phyloP scores from a whole-genome alignment of 2,113 vertebrate species.

The Sinosuthora webbiana region DNA sequence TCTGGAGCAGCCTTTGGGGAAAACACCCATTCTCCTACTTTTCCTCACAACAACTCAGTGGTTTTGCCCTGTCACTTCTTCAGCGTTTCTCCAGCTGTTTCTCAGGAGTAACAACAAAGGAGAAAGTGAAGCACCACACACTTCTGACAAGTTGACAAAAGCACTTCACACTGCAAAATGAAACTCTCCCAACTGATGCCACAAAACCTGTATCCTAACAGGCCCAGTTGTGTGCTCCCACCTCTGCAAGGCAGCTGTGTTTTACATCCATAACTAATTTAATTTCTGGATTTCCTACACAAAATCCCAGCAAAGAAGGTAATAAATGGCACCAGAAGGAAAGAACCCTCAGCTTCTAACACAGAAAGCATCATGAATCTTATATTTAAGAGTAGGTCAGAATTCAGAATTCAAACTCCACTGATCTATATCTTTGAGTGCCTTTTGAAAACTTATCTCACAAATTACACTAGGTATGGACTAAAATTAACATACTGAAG shows the following conservation, averaged over 20 bases:
- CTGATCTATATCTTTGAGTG: neutral
- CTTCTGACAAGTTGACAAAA: neutral
- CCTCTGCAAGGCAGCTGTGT: neutral
- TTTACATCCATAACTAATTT: neutral
- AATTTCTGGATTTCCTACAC: neutral
- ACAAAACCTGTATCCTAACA: neutral
- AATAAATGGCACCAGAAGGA: neutral
- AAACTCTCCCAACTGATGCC: neutral
- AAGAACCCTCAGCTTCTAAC: neutral
- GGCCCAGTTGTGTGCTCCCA: neutral
- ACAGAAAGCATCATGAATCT: neutral
- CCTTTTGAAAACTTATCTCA: neutral
- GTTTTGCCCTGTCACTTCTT: neutral
- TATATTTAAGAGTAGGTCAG: neutral
- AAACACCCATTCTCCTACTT: neutral
- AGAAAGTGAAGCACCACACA: neutral
- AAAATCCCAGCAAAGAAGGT: neutral
- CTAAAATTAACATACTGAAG: neutral
- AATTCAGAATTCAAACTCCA: neutral
- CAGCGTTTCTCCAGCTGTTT: neutral
- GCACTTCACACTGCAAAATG: neutral
- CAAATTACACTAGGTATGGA: neutral
- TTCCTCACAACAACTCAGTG: fast-evolving
- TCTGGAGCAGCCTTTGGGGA: neutral
- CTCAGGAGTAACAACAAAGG: neutral